Percentiles rank a stretch among this genome's conserved stretches.
Conservation (phyloP, 2,888 invertebrate genomes). For the Luperina nickerlii region DNA sequence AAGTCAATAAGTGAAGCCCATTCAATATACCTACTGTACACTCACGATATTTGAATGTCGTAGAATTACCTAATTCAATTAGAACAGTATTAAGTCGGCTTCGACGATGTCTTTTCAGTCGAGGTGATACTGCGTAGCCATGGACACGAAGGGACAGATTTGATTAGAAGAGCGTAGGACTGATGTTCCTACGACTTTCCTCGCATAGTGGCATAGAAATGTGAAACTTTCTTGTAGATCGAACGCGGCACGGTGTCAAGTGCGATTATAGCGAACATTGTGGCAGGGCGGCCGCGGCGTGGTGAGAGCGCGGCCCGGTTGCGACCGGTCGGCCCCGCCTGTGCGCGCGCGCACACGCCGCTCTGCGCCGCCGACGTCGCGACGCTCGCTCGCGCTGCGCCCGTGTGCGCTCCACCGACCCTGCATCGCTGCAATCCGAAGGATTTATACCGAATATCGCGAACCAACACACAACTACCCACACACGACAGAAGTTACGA, state of each 20-base stretch:
- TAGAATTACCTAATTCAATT: constrained; percentile 86
- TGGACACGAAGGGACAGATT: constrained; percentile 51
- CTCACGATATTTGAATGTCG: constrained; percentile 67
- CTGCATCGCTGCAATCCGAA: constrained; percentile 72
- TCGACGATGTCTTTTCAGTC: constrained; percentile 69
- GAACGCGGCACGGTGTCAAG: constrained; percentile 88
- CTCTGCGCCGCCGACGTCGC: constrained; percentile 88
- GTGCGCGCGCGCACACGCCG: constrained; percentile 83
- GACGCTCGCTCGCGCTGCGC: constrained; percentile 85
- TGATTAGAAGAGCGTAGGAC: constrained; percentile 53
- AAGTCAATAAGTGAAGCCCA: constrained; percentile 77
- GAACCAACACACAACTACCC: constrained; percentile 62
- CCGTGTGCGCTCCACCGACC: constrained; percentile 78
- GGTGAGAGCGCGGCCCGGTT: constrained; percentile 89
- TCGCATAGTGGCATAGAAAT: constrained; percentile 84
- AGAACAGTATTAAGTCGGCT: constrained; percentile 77
- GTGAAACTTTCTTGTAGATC: constrained; percentile 88
- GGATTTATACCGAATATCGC: constrained; percentile 74
- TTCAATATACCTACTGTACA: constrained; percentile 64
- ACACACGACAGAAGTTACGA: constrained; percentile 73
- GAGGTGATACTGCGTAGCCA: constrained; percentile 51
- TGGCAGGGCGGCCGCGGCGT: constrained; percentile 81
- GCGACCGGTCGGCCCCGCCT: constrained; percentile 89
- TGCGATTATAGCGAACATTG: constrained; percentile 86
- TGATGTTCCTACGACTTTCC: constrained; percentile 73